Percentiles rank a stretch among this genome's conserved stretches.
Evolutionary conservation across 2,113 vertebrate species (phyloP).

Genomic region (Irena cyanogastra): DNA sequence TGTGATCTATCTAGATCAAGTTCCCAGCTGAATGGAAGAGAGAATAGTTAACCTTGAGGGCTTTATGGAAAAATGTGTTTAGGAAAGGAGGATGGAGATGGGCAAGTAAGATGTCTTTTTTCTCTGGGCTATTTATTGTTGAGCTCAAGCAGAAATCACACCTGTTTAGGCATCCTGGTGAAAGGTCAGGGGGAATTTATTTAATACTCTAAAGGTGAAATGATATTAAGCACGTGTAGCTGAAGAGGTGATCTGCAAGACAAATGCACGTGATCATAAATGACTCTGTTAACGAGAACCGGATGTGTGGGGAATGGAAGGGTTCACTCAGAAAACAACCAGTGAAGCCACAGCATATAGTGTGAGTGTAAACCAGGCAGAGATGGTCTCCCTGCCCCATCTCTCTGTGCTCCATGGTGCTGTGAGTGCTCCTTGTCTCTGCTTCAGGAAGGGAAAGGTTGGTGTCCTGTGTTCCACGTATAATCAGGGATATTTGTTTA

Average conservation of each 20-base stretch:
- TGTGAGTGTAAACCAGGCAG: neutral
- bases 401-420: fast-evolving
- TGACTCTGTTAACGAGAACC: neutral
- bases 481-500: neutral
- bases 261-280: neutral
- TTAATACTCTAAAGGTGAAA: neutral
- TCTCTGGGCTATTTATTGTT: neutral
- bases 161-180: neutral
- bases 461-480: neutral
- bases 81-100: neutral
- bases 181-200: neutral
- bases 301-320: neutral
- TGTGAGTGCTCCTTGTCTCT: neutral
- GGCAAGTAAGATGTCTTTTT: neutral
- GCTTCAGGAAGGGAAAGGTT: neutral
- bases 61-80: neutral
- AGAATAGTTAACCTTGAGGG: neutral
- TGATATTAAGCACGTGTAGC: neutral
- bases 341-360: fast-evolving
- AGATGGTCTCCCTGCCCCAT: neutral
- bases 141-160: neutral
- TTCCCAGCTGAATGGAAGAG: neutral
- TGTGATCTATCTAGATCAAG: neutral
- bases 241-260: neutral
- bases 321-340: neutral